Conservation (phyloP, 2,888 invertebrate species). For the Hartigia nigra region DNA sequence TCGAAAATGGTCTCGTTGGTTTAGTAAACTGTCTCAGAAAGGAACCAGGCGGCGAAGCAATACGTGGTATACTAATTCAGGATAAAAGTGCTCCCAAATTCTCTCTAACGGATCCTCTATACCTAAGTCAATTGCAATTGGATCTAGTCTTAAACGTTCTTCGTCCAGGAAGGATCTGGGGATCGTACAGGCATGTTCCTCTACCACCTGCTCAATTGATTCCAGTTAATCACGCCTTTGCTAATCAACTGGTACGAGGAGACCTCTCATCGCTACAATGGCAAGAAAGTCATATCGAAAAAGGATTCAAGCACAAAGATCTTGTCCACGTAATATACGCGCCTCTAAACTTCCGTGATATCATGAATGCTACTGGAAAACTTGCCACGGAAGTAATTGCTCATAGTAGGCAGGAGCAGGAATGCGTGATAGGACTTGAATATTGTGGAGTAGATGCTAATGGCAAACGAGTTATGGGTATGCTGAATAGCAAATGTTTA, state of each 20-base stretch:
- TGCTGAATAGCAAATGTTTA: constrained; percentile 64
- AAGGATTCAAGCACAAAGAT: constrained; percentile 31
- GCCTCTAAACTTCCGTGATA: constrained; percentile 92
- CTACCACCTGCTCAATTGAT: constrained; percentile 69
- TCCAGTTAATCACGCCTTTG: constrained; percentile 76
- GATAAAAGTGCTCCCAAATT: constrained; percentile 74
- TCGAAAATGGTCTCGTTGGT: constrained; percentile 86
- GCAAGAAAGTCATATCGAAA: constrained; percentile 76
- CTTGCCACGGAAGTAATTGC: constrained; percentile 86
- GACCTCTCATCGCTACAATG: constrained; percentile 89
- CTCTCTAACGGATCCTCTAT: constrained; percentile 73
- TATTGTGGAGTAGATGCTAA: constrained; percentile 71
- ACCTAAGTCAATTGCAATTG: constrained; percentile 74
- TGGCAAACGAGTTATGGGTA: constrained; percentile 67
- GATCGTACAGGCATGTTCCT: constrained; percentile 87
- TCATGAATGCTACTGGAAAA: constrained; percentile 94
- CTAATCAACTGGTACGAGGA: constrained; percentile 82
- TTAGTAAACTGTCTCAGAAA: constrained; percentile 86
- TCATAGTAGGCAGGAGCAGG: constrained; percentile 72
- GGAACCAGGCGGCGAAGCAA: constrained; percentile 75
- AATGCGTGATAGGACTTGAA: constrained; percentile 78
- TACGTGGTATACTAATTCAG: constrained; percentile 73
- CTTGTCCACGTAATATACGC: constrained; percentile 76
- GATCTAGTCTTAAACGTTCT: constrained; percentile 84
- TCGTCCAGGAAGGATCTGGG: constrained; percentile 71